Conservation (phyloP, 2,113 vertebrate genomes). For the Vidua macroura region DNA sequence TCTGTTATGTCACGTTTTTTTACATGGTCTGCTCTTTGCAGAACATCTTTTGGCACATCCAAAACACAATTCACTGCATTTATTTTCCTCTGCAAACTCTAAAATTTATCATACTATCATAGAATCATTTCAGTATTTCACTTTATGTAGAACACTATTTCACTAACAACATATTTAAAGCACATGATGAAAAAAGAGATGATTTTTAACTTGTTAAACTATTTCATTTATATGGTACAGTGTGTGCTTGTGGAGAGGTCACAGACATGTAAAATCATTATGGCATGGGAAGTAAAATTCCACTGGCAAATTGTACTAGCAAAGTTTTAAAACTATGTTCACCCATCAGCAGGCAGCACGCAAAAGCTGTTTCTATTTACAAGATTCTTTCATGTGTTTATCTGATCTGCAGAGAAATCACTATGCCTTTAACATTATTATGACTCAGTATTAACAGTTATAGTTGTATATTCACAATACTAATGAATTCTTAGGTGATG, state of each 20-base stretch:
- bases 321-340: slow-evolving; percentile 51
- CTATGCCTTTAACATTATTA: not conserved
- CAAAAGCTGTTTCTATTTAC: slow-evolving; percentile 29
- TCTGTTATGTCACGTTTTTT: not conserved
- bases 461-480: not conserved
- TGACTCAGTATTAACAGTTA: not conserved
- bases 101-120: not conserved
- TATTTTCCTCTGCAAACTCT: not conserved
- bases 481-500: not conserved
- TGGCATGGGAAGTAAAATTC: slow-evolving; percentile 45
- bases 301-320: not conserved
- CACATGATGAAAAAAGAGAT: slow-evolving; percentile 8
- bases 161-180: slow-evolving; percentile 51
- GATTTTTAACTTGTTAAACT: not conserved
- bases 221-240: slow-evolving; percentile 54
- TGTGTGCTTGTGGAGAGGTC: slow-evolving; percentile 26
- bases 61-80: not conserved
- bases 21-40: not conserved
- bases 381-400: not conserved
- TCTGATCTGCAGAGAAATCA: slow-evolving; percentile 28
- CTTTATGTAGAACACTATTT: not conserved
- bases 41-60: not conserved
- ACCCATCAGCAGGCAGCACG: slow-evolving; percentile 20
- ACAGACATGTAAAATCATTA: slow-evolving; percentile 53
- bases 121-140: not conserved